Evolutionary conservation across 2,797 vertebrate species (phyloP).

Genomic region (Phalanger gymnotis): DNA sequence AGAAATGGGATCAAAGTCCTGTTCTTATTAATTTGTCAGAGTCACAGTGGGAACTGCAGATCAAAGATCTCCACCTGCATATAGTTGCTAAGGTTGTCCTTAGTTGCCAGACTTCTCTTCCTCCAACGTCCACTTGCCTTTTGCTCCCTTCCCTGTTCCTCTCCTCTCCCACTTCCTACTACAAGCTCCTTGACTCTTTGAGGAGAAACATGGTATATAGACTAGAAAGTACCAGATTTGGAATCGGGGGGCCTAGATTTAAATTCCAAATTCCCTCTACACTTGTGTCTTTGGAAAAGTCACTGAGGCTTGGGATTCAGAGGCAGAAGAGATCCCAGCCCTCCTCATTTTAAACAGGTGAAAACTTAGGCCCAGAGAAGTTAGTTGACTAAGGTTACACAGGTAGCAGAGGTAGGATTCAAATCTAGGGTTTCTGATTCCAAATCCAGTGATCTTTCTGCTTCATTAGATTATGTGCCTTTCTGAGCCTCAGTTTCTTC

Average conservation of each 20-base stretch:
- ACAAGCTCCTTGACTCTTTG: neutral
- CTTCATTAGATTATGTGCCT: neutral
- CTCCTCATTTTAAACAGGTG: neutral
- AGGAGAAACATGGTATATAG: neutral
- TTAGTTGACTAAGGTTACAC: neutral
- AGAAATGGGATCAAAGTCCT: neutral
- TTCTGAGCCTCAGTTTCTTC: neutral
- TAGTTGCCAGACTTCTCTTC: neutral
- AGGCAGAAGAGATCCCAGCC: neutral
- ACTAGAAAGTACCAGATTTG: neutral
- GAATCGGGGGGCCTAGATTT: neutral
- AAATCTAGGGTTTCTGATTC: neutral
- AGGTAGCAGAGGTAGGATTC: neutral
- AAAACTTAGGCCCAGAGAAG: neutral
- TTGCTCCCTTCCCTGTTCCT: neutral
- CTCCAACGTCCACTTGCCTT: neutral
- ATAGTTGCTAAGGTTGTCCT: neutral
- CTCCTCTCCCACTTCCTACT: neutral
- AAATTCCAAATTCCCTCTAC: neutral
- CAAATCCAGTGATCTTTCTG: neutral
- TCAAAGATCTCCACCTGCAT: neutral
- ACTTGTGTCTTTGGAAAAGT: neutral
- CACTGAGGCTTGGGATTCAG: neutral
- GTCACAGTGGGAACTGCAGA: neutral
- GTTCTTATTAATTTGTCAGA: neutral